Conservation (phyloP, 2,797 vertebrate genomes). For the Sardinella longiceps region DNA sequence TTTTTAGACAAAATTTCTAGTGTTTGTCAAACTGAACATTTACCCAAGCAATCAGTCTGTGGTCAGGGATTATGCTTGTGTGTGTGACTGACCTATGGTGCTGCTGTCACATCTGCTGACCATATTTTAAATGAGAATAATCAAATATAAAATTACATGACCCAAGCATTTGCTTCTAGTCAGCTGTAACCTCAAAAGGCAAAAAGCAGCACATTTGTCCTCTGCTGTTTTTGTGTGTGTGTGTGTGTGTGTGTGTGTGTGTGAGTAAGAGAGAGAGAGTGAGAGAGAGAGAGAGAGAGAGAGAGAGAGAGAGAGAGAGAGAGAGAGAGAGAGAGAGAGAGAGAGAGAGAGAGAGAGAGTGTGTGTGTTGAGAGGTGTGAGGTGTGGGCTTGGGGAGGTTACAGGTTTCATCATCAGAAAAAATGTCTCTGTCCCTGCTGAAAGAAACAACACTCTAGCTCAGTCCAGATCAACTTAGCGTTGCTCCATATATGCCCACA, state of each 20-base stretch:
- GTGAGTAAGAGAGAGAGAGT: constrained; percentile 25
- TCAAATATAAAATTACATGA: constrained; percentile 2
- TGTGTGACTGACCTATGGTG: neutral
- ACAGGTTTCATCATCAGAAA: neutral
- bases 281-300: constrained; percentile 25
- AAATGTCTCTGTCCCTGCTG: neutral
- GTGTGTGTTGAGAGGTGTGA: too few species aligned
- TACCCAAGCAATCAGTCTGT: neutral
- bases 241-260: neutral
- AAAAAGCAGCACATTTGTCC: constrained; percentile 12
- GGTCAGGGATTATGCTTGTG: neutral
- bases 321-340: constrained; percentile 23
- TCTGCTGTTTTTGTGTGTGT: neutral
- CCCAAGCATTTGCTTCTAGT: neutral
- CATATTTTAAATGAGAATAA: neutral
- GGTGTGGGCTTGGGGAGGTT: neutral
- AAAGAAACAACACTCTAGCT: neutral
- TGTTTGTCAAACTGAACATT: too few species aligned
- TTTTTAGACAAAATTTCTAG: too few species aligned
- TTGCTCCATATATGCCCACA: neutral
- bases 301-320: constrained; percentile 31
- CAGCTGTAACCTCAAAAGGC: constrained; percentile 11
- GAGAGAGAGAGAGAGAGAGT: constrained; percentile 26
- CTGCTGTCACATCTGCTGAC: neutral
- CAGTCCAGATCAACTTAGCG: neutral